A percentile compares a stretch with the other conserved stretches of the same genome.
These are phyloP conservation scores for Cephus nigrinus DNA, from an alignment of 2,888 invertebrate species.

Conservation along the genomic window DNA sequence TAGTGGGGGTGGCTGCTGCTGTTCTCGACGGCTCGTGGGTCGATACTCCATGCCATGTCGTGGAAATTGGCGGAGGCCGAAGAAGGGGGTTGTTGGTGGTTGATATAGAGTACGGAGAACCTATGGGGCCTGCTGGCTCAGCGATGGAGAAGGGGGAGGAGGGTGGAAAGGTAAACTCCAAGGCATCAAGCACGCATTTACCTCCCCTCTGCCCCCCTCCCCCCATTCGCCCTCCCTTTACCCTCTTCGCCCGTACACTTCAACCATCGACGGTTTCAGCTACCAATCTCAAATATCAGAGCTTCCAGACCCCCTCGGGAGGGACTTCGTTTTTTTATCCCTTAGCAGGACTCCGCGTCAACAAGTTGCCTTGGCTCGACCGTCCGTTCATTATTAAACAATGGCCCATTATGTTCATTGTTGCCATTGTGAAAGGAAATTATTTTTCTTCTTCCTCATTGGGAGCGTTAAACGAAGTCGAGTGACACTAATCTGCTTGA, in stretches of 20 bases:
- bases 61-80: neutral
- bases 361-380: neutral
- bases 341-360: neutral
- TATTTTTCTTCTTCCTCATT: constrained; percentile 9
- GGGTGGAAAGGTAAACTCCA: constrained; percentile 15
- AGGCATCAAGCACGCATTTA: constrained; percentile 7
- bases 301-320: constrained; percentile 7
- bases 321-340: neutral
- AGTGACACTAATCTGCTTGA: neutral
- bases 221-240: neutral
- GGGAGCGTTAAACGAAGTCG: constrained; percentile 14
- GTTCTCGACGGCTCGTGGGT: constrained; percentile 44
- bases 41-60: constrained; percentile 35
- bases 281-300: constrained; percentile 36
- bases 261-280: constrained; percentile 23
- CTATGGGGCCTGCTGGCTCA: neutral
- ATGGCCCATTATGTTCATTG: constrained; percentile 21
- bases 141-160: constrained; percentile 20
- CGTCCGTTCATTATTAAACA: constrained; percentile 12
- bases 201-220: constrained; percentile 1
- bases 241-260: neutral
- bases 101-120: too few species aligned
- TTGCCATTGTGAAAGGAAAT: constrained; percentile 12
- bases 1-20: constrained; percentile 38
- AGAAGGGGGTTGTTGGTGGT: neutral